Conservation (phyloP, 2,113 vertebrate species). For the Lates calcarifer region DNA sequence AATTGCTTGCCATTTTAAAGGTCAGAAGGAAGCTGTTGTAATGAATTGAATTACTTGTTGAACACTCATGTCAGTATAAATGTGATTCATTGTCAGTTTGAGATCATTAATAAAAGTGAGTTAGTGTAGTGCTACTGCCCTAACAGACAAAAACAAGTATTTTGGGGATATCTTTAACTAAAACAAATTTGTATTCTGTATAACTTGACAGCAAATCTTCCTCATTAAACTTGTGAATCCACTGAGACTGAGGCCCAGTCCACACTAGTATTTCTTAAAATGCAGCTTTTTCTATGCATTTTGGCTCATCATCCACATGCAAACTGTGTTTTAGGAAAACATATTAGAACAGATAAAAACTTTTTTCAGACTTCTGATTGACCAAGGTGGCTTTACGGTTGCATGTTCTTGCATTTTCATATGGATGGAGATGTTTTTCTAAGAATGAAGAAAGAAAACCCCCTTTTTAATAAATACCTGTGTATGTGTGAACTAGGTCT, state of each 20-base stretch:
- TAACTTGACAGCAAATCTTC: neutral
- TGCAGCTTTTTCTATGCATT: too few species aligned
- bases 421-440: too few species aligned
- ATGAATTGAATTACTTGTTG: conserved; percentile 55
- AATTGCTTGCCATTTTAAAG: conserved; percentile 59
- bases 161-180: neutral
- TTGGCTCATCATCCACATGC: too few species aligned
- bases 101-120: conserved; percentile 28
- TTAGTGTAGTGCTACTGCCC: neutral
- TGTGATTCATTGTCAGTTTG: conserved; percentile 37
- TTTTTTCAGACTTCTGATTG: too few species aligned
- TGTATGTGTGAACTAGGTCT: too few species aligned
- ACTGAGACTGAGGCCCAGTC: neutral
- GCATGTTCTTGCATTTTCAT: too few species aligned
- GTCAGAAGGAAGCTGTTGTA: conserved; percentile 41
- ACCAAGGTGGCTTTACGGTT: too few species aligned
- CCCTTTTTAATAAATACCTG: too few species aligned
- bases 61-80: conserved; percentile 28
- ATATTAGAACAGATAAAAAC: too few species aligned
- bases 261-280: too few species aligned
- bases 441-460: too few species aligned
- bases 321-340: too few species aligned
- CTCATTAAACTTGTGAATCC: neutral
- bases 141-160: neutral
- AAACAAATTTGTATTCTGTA: neutral